These are phyloP conservation scores for Bryconaethiops microstoma DNA, from an alignment of 2,797 vertebrate genomes.

Conservation along the genomic window DNA sequence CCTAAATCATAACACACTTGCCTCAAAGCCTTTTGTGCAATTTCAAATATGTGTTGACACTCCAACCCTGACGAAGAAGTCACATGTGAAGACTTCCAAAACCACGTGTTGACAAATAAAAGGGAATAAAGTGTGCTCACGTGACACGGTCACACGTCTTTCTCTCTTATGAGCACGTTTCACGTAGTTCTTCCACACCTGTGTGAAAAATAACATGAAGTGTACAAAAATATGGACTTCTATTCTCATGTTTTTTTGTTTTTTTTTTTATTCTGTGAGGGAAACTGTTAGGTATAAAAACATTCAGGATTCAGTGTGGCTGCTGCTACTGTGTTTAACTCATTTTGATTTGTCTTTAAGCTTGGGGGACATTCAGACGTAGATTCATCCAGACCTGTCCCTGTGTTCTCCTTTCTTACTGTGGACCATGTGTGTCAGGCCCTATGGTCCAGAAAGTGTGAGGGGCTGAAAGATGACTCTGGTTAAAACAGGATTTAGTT, in stretches of 20 bases:
- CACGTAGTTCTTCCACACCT: too few species aligned
- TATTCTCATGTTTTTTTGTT: too few species aligned
- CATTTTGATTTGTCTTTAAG: not conserved
- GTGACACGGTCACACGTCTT: too few species aligned
- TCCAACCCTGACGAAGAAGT: too few species aligned
- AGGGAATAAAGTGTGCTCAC: too few species aligned
- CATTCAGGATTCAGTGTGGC: not conserved
- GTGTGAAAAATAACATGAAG: too few species aligned
- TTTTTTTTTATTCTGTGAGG: too few species aligned
- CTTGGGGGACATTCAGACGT: not conserved
- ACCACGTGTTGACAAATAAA: too few species aligned
- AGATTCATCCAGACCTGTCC: not conserved
- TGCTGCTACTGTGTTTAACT: not conserved
- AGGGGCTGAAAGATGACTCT: not conserved
- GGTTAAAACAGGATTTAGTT: not conserved
- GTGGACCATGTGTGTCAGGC: not conserved
- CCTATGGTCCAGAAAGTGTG: not conserved
- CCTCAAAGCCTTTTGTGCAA: not conserved
- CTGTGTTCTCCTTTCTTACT: not conserved
- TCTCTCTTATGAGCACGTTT: not conserved
- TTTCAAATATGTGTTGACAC: too few species aligned
- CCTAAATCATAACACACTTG: not conserved
- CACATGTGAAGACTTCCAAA: too few species aligned
- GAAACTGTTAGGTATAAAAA: not conserved
- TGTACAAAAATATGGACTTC: too few species aligned